Base-by-base conservation (phyloP, 2,888 invertebrate genomes). In the Pseudanteris insignis region DNA sequence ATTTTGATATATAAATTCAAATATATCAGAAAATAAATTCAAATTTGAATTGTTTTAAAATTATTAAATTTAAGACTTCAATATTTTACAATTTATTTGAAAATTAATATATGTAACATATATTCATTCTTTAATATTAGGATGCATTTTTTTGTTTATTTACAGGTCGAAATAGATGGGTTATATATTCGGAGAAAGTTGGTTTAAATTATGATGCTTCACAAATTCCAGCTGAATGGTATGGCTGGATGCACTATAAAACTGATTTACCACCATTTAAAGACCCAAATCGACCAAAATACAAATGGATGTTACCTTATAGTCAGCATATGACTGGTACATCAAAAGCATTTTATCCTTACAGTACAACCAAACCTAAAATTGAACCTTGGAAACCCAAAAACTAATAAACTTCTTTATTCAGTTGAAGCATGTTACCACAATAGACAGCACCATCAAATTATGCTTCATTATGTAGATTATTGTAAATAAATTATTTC, bases 141-240 rank as follows among this genome's bases (percentile, higher is more conserved):
- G 5, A 21, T 21, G 7, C 7, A 21, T 21, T 21, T 5, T 21
- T 21, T 21, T 7, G 7, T n/a, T n/a, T n/a, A 26, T n/a, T 69
- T 72, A 2, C 64, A 87, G 87, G 94, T 36, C 85, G 95, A 62
- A 98, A 95, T 83, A 87, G 99, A 57, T 99, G 99, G 98, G 89
- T 99, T 7, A 90, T 91, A 72, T 99, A 92, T 76, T 83, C 88
- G 0, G 88, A 90, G 0, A 85, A 88, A 58, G 87, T 88, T 51
- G 85, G 90, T 78, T 81, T 91, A 77, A 87, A 94, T 70, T 88
- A 88, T 82, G 91, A 92, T 81, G 91, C 84, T 1, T 87, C 91
- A 58, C 92, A 96, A 86, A 89, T 99, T 5, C 90, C 97, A 1
- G 87, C 97, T 14, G 97, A 98, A 79, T 99, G 99, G 99, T 97